These are phyloP conservation scores for Chymomyza caudatula DNA, from an alignment of 2,888 invertebrate species.

Conservation along the genomic window DNA sequence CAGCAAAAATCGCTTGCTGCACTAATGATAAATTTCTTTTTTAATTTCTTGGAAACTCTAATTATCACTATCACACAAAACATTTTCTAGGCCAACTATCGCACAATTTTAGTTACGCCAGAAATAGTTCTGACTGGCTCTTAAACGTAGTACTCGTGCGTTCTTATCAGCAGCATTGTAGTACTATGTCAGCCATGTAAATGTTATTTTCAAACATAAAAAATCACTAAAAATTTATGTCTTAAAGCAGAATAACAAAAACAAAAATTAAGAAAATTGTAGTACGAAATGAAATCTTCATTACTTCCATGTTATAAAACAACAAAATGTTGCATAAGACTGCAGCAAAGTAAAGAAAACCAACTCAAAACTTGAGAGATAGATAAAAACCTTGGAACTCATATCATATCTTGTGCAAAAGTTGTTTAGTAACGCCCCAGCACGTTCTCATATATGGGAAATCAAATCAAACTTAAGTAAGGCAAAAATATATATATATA, in stretches of 20 bases:
- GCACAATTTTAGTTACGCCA: constrained; percentile 46
- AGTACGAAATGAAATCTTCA: background rate
- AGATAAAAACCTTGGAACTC: background rate
- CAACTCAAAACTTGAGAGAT: background rate
- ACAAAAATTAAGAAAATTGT: background rate
- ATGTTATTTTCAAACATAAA: constrained; percentile 61
- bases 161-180: constrained; percentile 3
- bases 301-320: constrained; percentile 15
- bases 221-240: constrained; percentile 55
- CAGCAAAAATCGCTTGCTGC: constrained; percentile 42
- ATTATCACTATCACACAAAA: constrained; percentile 63
- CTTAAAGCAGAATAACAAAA: constrained; percentile 5
- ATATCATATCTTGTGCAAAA: background rate
- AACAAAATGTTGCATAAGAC: constrained; percentile 21
- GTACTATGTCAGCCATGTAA: constrained; percentile 43
- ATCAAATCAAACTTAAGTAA: constrained; percentile 27
- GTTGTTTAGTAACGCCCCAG: constrained; percentile 7
- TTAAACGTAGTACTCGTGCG: background rate
- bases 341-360: background rate
- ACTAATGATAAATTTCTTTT: constrained; percentile 52
- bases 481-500: background rate
- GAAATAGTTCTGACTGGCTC: constrained; percentile 42
- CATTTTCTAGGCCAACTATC: constrained; percentile 34
- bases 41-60: constrained; percentile 65
- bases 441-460: constrained; percentile 34